phyloP scores from a whole-genome alignment of 1,140 invertebrate species.

The Euwallacea similis region DNA sequence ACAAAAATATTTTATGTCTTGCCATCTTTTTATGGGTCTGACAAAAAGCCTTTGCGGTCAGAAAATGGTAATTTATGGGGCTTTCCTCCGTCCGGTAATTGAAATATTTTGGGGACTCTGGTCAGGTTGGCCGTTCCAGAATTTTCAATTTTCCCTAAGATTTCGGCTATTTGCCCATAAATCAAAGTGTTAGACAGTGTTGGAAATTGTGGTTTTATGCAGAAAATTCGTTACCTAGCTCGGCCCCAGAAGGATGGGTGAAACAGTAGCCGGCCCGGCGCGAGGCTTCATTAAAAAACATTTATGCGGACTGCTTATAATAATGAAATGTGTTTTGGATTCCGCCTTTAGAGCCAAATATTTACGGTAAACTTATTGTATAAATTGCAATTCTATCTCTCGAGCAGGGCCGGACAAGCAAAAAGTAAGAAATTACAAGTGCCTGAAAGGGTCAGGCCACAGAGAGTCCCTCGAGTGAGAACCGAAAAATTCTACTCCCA shows the following conservation, averaged over 20 bases:
- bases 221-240: slow-evolving; percentile 21
- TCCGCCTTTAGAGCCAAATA: slow-evolving; percentile 45
- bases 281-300: slow-evolving; percentile 38
- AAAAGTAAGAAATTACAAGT: too few relatives aligned
- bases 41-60: slow-evolving; percentile 48
- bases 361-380: slow-evolving; percentile 47
- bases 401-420: background rate
- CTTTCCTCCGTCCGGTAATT: slow-evolving; percentile 47
- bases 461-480: too few relatives aligned
- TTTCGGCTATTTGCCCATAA: slow-evolving; percentile 12
- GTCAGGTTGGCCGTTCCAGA: slow-evolving; percentile 49
- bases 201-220: slow-evolving; percentile 29
- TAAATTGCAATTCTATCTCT: slow-evolving; percentile 39
- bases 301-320: slow-evolving; percentile 41
- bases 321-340: slow-evolving; percentile 42
- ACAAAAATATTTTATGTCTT: slow-evolving; percentile 52
- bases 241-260: slow-evolving; percentile 8
- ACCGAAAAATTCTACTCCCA: too few relatives aligned
- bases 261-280: slow-evolving; percentile 27
- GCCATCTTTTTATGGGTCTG: slow-evolving; percentile 48
- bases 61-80: slow-evolving; percentile 48
- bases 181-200: slow-evolving; percentile 16
- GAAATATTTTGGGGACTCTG: slow-evolving; percentile 50
- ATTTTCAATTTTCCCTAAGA: background rate
- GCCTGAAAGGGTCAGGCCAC: background rate